These are phyloP conservation scores for Otis tarda DNA, from an alignment of 2,113 vertebrate species.

Conservation along the genomic window DNA sequence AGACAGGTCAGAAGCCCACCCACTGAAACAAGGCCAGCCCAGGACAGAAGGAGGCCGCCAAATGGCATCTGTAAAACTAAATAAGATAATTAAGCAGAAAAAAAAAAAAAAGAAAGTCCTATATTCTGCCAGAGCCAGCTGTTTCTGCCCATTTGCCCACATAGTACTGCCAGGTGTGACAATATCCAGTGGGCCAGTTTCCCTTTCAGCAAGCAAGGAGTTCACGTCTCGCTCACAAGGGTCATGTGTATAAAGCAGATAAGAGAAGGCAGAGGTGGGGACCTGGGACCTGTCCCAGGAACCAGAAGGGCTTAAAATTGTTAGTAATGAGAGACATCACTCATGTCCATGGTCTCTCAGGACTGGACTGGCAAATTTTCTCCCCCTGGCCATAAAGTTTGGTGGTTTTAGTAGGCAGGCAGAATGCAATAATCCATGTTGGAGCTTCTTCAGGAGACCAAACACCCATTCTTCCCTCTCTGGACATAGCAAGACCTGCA, in stretches of 20 bases:
- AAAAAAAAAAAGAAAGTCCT: background rate
- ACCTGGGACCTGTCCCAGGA: background rate
- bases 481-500: background rate
- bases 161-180: background rate
- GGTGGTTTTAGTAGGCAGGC: background rate
- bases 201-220: background rate
- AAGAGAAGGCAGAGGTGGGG: background rate
- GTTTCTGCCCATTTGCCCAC: background rate
- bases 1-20: background rate
- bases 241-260: background rate
- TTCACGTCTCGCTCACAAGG: background rate
- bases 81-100: background rate
- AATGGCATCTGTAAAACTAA: background rate
- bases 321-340: background rate
- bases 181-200: background rate
- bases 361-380: background rate
- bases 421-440: background rate
- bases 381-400: background rate
- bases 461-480: background rate
- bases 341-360: background rate
- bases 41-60: background rate
- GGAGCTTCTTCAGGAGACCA: background rate
- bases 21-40: background rate
- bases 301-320: background rate
- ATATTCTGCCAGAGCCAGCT: background rate